Evolutionary conservation across 2,797 vertebrate species (phyloP).

Genomic region (Paratrypauchen microcephalus): DNA sequence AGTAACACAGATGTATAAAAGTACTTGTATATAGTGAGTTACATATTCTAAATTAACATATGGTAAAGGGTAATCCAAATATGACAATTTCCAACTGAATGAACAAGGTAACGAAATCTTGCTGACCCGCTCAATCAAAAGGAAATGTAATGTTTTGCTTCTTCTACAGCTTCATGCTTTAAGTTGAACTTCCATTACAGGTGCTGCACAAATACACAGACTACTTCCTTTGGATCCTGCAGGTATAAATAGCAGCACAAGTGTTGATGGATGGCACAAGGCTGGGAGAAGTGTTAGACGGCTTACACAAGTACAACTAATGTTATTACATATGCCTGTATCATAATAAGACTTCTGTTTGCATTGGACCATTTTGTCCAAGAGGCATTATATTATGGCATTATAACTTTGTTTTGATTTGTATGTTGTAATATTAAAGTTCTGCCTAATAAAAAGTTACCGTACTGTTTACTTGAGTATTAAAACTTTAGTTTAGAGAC

Average conservation of each 20-base stretch:
- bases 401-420: too few species aligned
- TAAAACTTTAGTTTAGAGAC: too few species aligned
- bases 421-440: too few species aligned
- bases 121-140: slow-evolving; percentile 39
- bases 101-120: slow-evolving; percentile 17
- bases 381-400: neutral
- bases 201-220: slow-evolving; percentile 51
- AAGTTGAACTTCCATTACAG: slow-evolving; percentile 44
- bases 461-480: too few species aligned
- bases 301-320: slow-evolving; percentile 59
- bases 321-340: slow-evolving; percentile 41
- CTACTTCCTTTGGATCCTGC: slow-evolving; percentile 49
- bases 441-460: too few species aligned
- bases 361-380: neutral
- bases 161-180: slow-evolving; percentile 36
- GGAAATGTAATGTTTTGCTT: slow-evolving; percentile 29
- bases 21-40: too few species aligned
- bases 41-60: neutral
- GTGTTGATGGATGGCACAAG: slow-evolving; percentile 62
- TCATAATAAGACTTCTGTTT: slow-evolving; percentile 31
- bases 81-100: slow-evolving; percentile 2
- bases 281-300: slow-evolving; percentile 49
- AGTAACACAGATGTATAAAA: neutral
- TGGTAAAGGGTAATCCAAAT: neutral
- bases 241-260: slow-evolving; percentile 60